Evolutionary conservation across 2,888 invertebrate species (phyloP).

Genomic region (Lithophane semibrunnea): DNA sequence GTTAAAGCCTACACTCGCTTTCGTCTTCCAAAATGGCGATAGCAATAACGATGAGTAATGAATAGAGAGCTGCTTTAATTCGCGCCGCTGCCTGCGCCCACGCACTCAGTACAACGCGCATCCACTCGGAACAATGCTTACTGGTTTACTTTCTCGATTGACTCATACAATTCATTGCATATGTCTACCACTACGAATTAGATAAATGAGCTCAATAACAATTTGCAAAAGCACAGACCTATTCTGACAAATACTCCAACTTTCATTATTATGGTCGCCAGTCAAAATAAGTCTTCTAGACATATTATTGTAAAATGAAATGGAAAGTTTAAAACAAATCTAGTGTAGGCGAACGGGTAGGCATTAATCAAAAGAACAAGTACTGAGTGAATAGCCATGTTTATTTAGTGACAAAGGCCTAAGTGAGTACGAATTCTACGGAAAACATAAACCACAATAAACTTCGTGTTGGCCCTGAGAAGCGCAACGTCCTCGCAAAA

Average conservation of each 20-base stretch:
- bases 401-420: slow-evolving; percentile 61
- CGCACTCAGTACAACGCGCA: slow-evolving; percentile 86
- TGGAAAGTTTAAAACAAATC: slow-evolving; percentile 56
- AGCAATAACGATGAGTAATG: slow-evolving; percentile 90
- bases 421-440: slow-evolving; percentile 67
- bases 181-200: slow-evolving; percentile 85
- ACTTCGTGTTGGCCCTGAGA: slow-evolving; percentile 75
- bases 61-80: slow-evolving; percentile 90
- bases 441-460: slow-evolving; percentile 73
- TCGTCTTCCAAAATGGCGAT: slow-evolving; percentile 88
- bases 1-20: slow-evolving; percentile 87
- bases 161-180: slow-evolving; percentile 89
- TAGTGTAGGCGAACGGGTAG: slow-evolving; percentile 50
- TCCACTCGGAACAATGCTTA: slow-evolving; percentile 90
- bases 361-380: slow-evolving; percentile 48
- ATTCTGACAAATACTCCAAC: slow-evolving; percentile 76
- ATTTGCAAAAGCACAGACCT: slow-evolving; percentile 75
- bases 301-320: slow-evolving; percentile 52
- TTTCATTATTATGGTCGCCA: slow-evolving; percentile 71
- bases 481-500: slow-evolving; percentile 73
- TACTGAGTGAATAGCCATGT: slow-evolving; percentile 21
- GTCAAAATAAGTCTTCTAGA: slow-evolving; percentile 49
- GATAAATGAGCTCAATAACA: slow-evolving; percentile 84
- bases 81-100: slow-evolving; percentile 87
- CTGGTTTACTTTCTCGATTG: slow-evolving; percentile 90